Conservation (phyloP, 2,113 vertebrate genomes). For the Siniperca knerii region DNA sequence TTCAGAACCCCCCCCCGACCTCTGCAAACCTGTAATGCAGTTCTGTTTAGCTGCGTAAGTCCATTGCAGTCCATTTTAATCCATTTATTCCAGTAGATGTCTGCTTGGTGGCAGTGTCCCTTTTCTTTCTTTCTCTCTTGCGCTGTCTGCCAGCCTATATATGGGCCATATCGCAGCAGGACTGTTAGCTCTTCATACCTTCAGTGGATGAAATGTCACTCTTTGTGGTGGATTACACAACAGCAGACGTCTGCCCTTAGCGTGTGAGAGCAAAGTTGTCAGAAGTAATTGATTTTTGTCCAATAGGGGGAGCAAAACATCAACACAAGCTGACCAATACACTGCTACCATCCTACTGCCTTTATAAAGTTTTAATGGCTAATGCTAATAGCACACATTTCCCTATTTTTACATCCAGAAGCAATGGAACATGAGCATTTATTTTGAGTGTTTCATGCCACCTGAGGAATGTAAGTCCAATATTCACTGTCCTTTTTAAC, state of each 20-base stretch:
- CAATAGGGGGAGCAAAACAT: conserved; percentile 1
- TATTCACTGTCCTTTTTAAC: not conserved
- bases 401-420: not conserved
- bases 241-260: conserved; percentile 11
- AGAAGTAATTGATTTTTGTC: not conserved
- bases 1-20: not conserved
- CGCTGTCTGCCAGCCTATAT: not conserved
- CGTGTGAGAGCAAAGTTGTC: not conserved
- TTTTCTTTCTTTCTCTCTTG: conserved; percentile 4
- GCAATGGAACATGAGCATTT: not conserved
- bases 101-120: not conserved
- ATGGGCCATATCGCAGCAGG: conserved; percentile 29
- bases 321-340: not conserved
- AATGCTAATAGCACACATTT: not conserved
- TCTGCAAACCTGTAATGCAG: conserved; percentile 33
- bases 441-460: not conserved
- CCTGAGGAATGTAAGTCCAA: not conserved
- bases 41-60: conserved; percentile 9
- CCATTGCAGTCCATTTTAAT: conserved; percentile 31
- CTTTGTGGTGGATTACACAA: conserved; percentile 11
- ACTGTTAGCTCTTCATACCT: conserved; percentile 10
- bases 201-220: conserved; percentile 18
- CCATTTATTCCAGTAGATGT: conserved; percentile 11
- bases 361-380: not conserved
- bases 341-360: not conserved